Conservation (phyloP, 2,113 vertebrate genomes). For the Motacilla tschutschensis region DNA sequence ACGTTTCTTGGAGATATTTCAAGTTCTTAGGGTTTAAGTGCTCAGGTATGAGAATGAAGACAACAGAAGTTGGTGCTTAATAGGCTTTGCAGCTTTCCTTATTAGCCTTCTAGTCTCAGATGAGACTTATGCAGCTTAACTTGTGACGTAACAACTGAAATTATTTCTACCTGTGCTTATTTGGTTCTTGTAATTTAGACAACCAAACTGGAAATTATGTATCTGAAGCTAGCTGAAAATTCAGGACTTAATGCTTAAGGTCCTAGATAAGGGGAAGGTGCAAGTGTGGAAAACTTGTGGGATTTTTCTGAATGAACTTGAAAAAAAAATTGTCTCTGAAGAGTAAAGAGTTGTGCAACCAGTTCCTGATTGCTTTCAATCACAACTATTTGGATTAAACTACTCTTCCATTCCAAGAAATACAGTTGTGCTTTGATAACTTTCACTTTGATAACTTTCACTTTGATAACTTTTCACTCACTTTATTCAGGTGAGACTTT, state of each 20-base stretch:
- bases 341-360: not conserved
- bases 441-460: no score
- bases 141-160: constrained; percentile 11
- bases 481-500: no score
- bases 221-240: not conserved
- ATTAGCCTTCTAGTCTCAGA: constrained; percentile 6
- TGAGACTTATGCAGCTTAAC: constrained; percentile 19
- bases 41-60: not conserved
- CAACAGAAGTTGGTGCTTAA: constrained; percentile 9
- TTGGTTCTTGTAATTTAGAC: not conserved
- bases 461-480: no score
- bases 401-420: not conserved
- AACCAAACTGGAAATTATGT: not conserved
- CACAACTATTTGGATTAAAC: not conserved
- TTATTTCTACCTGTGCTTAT: not conserved
- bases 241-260: not conserved
- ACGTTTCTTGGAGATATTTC: not conserved
- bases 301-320: not conserved
- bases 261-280: not conserved
- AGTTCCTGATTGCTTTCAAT: not conserved
- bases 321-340: not conserved
- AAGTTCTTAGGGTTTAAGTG: not conserved
- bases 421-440: not conserved
- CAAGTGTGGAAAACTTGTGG: not conserved
- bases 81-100: constrained; percentile 24